Evolutionary conservation across 2,113 vertebrate genomes (phyloP).

Genomic region (Xenopus tropicalis): UCB_Xtro_10.0 CM004445.2:119503001-119503500

Average conservation of each 20-base stretch:
- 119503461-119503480: too few relatives aligned
- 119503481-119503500: too few relatives aligned
- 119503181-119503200: slow-evolving; percentile 16
- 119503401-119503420: too few relatives aligned
- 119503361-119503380: too few relatives aligned
- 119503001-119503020: slow-evolving; percentile 16
- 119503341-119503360: too few relatives aligned
- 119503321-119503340: background rate
- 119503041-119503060: slow-evolving; percentile 46
- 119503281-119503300: background rate
- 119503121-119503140: slow-evolving; percentile 45
- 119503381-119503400: too few relatives aligned
- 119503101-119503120: slow-evolving; percentile 38
- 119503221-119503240: slow-evolving; percentile 6
- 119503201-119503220: slow-evolving; percentile 15
- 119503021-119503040: slow-evolving; percentile 23
- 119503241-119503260: slow-evolving; percentile 9
- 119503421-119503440: too few relatives aligned
- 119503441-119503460: too few relatives aligned
- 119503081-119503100: slow-evolving; percentile 40
- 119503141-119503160: slow-evolving; percentile 44
- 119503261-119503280: background rate
- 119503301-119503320: background rate
- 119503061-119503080: slow-evolving; percentile 31
- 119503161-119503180: slow-evolving; percentile 41